Percentiles rank a stretch among this genome's conserved stretches.
Evolutionary conservation across 2,888 invertebrate species (phyloP).

Genomic region (Erebia ligea): DNA sequence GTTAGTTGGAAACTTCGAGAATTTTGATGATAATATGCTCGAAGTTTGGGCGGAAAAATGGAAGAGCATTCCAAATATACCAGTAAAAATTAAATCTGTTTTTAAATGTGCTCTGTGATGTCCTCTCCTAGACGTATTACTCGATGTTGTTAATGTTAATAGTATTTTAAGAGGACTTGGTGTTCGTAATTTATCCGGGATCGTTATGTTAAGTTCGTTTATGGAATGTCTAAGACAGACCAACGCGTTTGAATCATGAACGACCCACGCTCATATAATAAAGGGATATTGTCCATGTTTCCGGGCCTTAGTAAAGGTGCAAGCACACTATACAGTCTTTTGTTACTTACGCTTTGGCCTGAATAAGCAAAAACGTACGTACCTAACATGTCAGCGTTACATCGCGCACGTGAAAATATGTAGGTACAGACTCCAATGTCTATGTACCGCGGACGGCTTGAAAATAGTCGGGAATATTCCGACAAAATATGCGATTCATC

Average conservation of each 20-base stretch:
- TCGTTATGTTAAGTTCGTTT: conserved; percentile 41
- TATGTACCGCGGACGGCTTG: no score
- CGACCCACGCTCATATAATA: conserved; percentile 52
- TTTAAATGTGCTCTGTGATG: no score
- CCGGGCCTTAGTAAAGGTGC: conserved; percentile 38
- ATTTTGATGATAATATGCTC: no score
- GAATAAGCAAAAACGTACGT: no score
- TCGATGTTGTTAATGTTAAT: conserved; percentile 7
- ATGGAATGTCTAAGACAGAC: conserved; percentile 38
- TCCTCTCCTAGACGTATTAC: no score
- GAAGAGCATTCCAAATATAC: background rate
- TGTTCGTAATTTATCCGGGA: conserved; percentile 33
- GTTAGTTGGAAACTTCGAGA: background rate
- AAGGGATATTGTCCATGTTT: conserved; percentile 53
- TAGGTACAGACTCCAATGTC: no score
- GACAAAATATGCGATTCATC: no score
- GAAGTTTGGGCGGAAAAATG: no score
- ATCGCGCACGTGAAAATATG: no score
- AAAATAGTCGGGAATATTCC: no score
- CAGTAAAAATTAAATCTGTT: background rate
- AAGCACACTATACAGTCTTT: conserved; percentile 6
- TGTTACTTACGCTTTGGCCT: background rate
- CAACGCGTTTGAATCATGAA: conserved; percentile 42
- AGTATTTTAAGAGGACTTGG: conserved; percentile 32
- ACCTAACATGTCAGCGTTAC: background rate